Conservation (phyloP, 2,113 vertebrate species). For the Philantomba maxwellii region DNA sequence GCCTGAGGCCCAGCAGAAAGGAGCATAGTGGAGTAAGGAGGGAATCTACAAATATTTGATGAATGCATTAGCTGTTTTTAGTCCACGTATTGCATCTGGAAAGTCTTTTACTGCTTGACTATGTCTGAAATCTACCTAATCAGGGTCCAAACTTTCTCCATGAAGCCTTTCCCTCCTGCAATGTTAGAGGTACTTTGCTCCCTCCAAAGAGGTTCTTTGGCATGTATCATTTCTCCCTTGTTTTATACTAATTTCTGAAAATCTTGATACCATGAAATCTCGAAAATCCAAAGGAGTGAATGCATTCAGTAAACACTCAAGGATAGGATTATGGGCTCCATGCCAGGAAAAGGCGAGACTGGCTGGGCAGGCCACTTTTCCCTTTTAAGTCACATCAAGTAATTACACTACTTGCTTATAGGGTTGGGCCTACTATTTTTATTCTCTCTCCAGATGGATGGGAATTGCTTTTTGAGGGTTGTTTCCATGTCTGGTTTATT, state of each 20-base stretch:
- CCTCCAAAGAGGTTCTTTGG: not conserved
- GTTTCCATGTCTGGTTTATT: slow-evolving; percentile 46
- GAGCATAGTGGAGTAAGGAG: not conserved
- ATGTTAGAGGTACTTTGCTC: not conserved
- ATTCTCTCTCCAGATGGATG: slow-evolving; percentile 42
- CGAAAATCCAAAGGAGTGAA: not conserved
- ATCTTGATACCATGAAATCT: not conserved
- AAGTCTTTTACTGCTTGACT: not conserved
- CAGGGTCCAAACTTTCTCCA: not conserved
- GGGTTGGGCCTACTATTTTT: slow-evolving; percentile 16
- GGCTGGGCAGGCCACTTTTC: not conserved
- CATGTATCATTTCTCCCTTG: not conserved
- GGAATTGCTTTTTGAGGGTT: slow-evolving; percentile 9
- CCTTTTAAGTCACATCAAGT: not conserved
- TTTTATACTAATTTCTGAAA: not conserved
- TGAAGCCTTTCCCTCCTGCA: not conserved
- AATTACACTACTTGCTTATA: not conserved
- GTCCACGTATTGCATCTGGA: not conserved
- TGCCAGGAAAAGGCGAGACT: not conserved
- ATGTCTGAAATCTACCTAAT: slow-evolving; percentile 6
- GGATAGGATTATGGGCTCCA: not conserved
- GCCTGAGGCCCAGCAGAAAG: not conserved
- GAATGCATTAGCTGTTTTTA: not conserved
- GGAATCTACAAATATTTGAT: not conserved
- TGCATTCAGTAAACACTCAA: not conserved